Percentiles rank a stretch among this genome's conserved stretches.
Conservation (phyloP, 2,888 invertebrate genomes). For the Conistra vaccinii region DNA sequence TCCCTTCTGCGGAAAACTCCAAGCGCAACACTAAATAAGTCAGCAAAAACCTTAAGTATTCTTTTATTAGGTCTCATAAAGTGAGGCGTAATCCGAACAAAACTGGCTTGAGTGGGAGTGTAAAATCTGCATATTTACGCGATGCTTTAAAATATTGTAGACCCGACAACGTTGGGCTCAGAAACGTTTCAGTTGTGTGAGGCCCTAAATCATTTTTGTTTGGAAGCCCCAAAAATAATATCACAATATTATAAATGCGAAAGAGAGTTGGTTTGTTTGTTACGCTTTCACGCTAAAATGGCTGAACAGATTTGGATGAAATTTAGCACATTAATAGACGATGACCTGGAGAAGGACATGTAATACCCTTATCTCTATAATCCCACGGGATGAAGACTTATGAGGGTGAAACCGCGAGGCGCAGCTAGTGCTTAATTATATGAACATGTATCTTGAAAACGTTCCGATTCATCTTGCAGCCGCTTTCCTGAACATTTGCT, state of each 20-base stretch:
- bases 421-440: too few species aligned
- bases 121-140: slow-evolving; percentile 49
- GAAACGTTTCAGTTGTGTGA: not conserved
- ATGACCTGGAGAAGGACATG: too few species aligned
- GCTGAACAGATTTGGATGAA: too few species aligned
- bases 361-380: too few species aligned
- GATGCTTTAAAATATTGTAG: slow-evolving; percentile 16
- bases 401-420: too few species aligned
- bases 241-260: too few species aligned
- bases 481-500: slow-evolving; percentile 37
- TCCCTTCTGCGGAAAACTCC: slow-evolving; percentile 19
- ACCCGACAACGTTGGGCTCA: not conserved
- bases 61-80: slow-evolving; percentile 57
- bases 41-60: slow-evolving; percentile 55
- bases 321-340: too few species aligned
- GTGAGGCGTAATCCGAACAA: slow-evolving; percentile 46
- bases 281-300: too few species aligned
- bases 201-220: too few species aligned
- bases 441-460: not conserved
- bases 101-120: slow-evolving; percentile 31
- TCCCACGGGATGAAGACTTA: too few species aligned
- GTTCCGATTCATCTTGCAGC: slow-evolving; percentile 29
- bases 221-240: too few species aligned
- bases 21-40: slow-evolving; percentile 36
- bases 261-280: too few species aligned